Base-by-base conservation (phyloP, 2,797 vertebrate genomes). In the Paratrypauchen microcephalus region DNA sequence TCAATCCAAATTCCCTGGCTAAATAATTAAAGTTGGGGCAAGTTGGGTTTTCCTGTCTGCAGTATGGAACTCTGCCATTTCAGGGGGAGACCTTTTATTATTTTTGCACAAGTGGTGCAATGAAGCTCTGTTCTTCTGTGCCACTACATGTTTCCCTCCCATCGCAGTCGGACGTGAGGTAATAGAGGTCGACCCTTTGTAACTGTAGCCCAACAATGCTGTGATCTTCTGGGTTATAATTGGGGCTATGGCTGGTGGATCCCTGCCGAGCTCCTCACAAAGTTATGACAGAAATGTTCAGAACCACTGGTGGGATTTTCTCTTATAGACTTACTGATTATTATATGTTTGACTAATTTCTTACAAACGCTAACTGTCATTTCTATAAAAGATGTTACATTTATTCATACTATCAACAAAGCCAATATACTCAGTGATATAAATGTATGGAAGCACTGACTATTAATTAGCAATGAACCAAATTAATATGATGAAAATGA, bases 221-320 rank as follows among this genome's bases (percentile, higher is more conserved):
- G 64, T 83, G 66, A 70, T 83, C 81, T 82, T 68, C 76, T 75
- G 75, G 77, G 75, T 81, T 88, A 70, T 90, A 89, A 91, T 90
- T 90, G 83, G 80, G 80, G 75, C 79, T 76, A 80, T 80, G 69
- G 70, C 80, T 79, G 74, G 74, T 41, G 69, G 74, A 80, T 80
- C 73, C 74, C 70, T 63, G 71, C 75, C 62, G 83, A 75, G 59
- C 61, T 78, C 74, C 26, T 70, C 75, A 73, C 69, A 79, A 84
- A 68, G 58, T 70, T 60, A 71, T 74, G 71, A 82, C 77, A 76
- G 70, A 55, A 67, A 76, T 72, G 75, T 82, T 78, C 70, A 59
- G 77, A 85, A 70, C 70, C 69, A 47, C 19, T 4, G n/a, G 68
- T 83, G 76, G 74, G 82, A 76, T 78, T 71, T 77, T 62, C 19